Conservation (phyloP, 2,888 invertebrate genomes). For the Pecten maximus region DNA sequence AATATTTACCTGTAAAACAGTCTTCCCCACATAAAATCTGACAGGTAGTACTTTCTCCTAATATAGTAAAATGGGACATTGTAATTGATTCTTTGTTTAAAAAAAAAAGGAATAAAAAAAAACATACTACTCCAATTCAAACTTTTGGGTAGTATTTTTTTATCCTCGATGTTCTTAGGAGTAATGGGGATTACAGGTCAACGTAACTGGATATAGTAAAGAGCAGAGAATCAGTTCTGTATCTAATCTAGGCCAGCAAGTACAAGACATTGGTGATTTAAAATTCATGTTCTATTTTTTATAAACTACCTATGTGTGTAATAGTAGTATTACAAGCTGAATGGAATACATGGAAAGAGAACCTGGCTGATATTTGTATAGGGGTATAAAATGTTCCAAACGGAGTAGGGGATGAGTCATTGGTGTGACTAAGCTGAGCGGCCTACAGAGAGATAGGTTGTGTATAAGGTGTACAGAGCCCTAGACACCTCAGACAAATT, state of each 20-base stretch:
- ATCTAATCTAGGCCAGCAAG: background rate
- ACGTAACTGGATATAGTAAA: background rate
- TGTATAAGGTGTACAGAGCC: slow-evolving; percentile 3
- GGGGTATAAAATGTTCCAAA: slow-evolving; percentile 31
- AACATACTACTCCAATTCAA: background rate
- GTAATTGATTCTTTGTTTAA: background rate
- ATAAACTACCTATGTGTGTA: background rate
- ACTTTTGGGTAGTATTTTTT: background rate
- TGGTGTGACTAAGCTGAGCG: slow-evolving; percentile 6
- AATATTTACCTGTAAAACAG: background rate
- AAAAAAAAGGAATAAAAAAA: too few species aligned
- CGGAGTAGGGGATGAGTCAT: background rate
- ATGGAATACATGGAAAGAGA: background rate
- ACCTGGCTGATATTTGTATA: slow-evolving; percentile 9
- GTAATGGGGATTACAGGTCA: background rate
- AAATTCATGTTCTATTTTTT: background rate
- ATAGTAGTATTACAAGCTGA: background rate
- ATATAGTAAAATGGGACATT: background rate
- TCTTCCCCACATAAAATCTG: background rate
- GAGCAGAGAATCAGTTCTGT: background rate
- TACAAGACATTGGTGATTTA: background rate
- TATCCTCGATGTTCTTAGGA: background rate
- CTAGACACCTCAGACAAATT: slow-evolving; percentile 20
- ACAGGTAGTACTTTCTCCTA: background rate
- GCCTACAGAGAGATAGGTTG: slow-evolving; percentile 14